Percentiles rank a stretch among this genome's conserved stretches.
phyloP scores from a whole-genome alignment of 1,140 invertebrate genomes.

The Anadara kagoshimensis region DNA sequence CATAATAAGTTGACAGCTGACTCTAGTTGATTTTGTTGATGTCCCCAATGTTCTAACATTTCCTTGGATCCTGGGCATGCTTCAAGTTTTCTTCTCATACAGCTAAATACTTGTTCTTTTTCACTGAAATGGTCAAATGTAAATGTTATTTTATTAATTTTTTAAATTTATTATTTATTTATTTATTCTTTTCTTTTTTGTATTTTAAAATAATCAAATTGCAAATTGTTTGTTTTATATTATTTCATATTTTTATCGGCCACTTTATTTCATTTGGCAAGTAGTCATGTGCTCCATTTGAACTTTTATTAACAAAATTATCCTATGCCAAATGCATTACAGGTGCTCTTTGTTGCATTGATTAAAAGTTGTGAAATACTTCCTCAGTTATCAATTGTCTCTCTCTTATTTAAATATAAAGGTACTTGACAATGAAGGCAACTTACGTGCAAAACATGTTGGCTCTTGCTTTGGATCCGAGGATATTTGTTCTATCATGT shows the following conservation, averaged over 20 bases:
- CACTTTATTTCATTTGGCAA: too few species aligned
- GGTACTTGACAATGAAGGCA: background rate
- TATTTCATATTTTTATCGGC: too few species aligned
- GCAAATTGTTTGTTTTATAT: too few species aligned
- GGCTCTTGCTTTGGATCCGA: conserved; percentile 19
- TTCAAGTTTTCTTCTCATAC: conserved; percentile 18
- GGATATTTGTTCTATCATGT: conserved; percentile 34
- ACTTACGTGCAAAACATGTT: conserved; percentile 41
- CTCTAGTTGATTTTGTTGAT: conserved; percentile 36
- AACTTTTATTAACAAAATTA: too few species aligned
- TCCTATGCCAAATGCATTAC: too few species aligned
- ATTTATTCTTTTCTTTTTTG: too few species aligned
- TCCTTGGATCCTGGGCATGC: conserved; percentile 33
- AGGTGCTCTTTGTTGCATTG: too few species aligned
- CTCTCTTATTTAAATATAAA: background rate
- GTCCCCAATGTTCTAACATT: conserved; percentile 30
- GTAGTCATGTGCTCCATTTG: too few species aligned
- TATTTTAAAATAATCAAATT: background rate
- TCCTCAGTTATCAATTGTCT: too few species aligned
- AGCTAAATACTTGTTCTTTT: conserved; percentile 24
- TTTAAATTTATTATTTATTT: too few species aligned
- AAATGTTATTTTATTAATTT: background rate
- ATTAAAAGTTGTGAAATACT: too few species aligned
- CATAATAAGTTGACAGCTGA: conserved; percentile 26
- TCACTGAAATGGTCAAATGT: conserved; percentile 23